Evolutionary conservation across 2,797 vertebrate species (phyloP).

Genomic region (Ataeniobius toweri): DNA sequence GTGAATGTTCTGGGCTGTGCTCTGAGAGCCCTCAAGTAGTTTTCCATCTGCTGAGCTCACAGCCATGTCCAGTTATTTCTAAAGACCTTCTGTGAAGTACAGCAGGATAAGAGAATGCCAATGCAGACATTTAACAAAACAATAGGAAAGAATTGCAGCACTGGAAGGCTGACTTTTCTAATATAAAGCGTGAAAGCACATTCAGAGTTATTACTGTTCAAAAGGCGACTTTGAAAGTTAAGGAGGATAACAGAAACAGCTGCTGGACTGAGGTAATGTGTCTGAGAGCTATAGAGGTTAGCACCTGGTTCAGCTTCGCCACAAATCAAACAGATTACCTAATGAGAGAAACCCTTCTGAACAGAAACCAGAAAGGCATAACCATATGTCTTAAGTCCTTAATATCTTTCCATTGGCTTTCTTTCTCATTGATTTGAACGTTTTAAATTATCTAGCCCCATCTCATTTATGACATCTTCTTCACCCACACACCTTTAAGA

Average conservation of each 20-base stretch:
- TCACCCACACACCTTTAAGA: neutral
- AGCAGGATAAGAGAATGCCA: neutral
- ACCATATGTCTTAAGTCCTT: neutral
- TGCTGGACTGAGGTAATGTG: slow-evolving; percentile 41
- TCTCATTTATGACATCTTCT: neutral
- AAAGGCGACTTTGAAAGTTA: slow-evolving; percentile 8
- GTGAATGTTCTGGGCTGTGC: slow-evolving; percentile 33
- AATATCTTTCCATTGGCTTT: neutral
- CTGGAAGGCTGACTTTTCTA: neutral
- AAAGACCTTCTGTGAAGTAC: slow-evolving; percentile 11
- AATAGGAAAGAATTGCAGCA: neutral
- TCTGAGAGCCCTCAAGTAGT: slow-evolving; percentile 38
- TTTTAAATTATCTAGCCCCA: neutral
- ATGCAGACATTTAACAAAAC: neutral
- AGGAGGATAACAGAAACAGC: slow-evolving; percentile 33
- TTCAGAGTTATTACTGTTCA: slow-evolving; percentile 22
- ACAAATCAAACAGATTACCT: slow-evolving; percentile 53
- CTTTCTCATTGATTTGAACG: neutral
- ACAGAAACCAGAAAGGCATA: slow-evolving; percentile 6
- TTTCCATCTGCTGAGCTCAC: slow-evolving; percentile 51
- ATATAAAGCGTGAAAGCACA: neutral
- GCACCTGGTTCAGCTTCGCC: slow-evolving; percentile 49
- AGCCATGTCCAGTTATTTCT: slow-evolving; percentile 28
- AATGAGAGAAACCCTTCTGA: slow-evolving; percentile 8
- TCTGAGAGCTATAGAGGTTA: slow-evolving; percentile 24